These are phyloP conservation scores for Condylostylus longicornis DNA, from an alignment of 1,140 invertebrate species.

Conservation along the genomic window DNA sequence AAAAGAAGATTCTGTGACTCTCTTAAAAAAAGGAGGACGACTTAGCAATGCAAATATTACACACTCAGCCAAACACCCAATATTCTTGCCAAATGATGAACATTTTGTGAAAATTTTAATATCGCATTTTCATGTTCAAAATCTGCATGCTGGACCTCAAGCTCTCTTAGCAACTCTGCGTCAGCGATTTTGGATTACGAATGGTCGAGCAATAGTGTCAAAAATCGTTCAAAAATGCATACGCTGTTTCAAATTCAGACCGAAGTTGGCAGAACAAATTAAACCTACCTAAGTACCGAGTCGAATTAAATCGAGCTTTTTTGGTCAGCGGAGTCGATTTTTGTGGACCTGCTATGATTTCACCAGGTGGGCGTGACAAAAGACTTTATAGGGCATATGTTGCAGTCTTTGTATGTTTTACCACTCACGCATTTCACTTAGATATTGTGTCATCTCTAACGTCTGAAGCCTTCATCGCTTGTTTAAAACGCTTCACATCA, in stretches of 20 bases:
- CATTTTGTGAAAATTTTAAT: not conserved
- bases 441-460: conserved; percentile 15
- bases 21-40: not conserved
- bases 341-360: conserved; percentile 5
- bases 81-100: not conserved
- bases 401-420: conserved; percentile 12
- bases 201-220: conserved; percentile 4
- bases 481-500: conserved; percentile 10
- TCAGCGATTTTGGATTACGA: conserved; percentile 4
- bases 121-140: not conserved
- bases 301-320: conserved; percentile 8
- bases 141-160: not conserved
- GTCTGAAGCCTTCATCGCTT: conserved; percentile 9
- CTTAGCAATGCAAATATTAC: not conserved
- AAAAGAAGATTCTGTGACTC: no score
- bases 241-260: conserved; percentile 1
- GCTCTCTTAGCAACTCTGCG: not conserved
- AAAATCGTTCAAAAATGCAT: conserved; percentile 3
- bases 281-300: conserved; percentile 8
- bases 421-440: conserved; percentile 18
- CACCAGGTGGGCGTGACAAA: conserved; percentile 1
- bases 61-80: not conserved
- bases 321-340: conserved; percentile 5
- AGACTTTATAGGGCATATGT: conserved; percentile 7
- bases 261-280: conserved; percentile 1